Evolutionary conservation across 2,797 vertebrate genomes (phyloP), one percentile per base, ranked within the genome.

Genomic region (Cyclopterus lumpus): DNA sequence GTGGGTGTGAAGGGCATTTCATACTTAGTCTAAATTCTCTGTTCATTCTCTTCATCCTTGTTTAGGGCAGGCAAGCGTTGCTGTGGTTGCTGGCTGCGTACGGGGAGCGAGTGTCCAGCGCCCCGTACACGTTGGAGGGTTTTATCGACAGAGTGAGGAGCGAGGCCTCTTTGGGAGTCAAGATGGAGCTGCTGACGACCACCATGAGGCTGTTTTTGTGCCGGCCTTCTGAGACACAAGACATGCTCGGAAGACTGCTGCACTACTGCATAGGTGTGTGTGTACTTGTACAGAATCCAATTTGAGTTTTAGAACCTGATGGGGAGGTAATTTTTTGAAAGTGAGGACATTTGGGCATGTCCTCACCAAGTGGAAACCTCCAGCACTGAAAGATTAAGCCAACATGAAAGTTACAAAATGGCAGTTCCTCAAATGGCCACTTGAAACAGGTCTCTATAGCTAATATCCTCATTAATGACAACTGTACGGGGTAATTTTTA

Each of bases 211-310:
- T 99, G 14, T 98, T 99, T 89, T 87, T 99, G 71, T 92, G 91
- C 1, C 95, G 97, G 0, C 97, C 98, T 0, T 97, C 98, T 0
- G 98, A 99, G 90, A 98, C 95, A 4, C 98, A 99, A 86, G 98
- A 99, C 90, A 95, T 90, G 93, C 93, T 99, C 16, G 97, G 98
- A 12, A 95, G 97, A 5, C 93, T 99, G 78, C 89, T 99, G 49
- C 86, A 96, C 80, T 96, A 95, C 89, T 97, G 95, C 90, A 96
- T 98, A 72, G 98, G 98, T 61, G 67, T 61, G 67, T 94, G 94
- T 95, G 12, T 30, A 22, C 22, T 24, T 34, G 16, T 61, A 16
- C 14, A 44, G 15, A 44, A 30, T 14, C 12, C 12, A 53, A 15
- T 26, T 53, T 53, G 24, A 53, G 24, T 53, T 55, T 55, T 30